These are phyloP conservation scores for Notolepis coatsorum DNA, from an alignment of 2,797 vertebrate genomes.

Conservation along the genomic window DNA sequence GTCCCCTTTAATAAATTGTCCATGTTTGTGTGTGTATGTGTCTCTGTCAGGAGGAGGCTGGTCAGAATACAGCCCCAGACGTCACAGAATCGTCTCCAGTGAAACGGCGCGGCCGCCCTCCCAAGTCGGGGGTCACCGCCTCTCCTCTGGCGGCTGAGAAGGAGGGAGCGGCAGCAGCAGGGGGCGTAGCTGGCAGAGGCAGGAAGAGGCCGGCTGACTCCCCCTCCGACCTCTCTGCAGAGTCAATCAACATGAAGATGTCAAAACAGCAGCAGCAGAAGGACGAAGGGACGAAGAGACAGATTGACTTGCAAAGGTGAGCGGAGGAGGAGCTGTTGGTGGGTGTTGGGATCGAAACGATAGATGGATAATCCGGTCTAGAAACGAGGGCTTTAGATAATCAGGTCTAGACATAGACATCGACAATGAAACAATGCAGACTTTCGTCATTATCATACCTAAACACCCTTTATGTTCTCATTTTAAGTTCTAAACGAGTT, in stretches of 20 bases:
- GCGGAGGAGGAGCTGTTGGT: constrained; percentile 17
- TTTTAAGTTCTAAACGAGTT: no score
- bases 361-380: constrained; percentile 9
- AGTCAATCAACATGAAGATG: constrained; percentile 93
- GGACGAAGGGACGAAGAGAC: constrained; percentile 91
- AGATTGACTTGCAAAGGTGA: constrained; percentile 98
- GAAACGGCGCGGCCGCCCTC: constrained; percentile 94
- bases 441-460: no score
- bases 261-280: constrained; percentile 96
- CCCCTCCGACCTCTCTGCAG: constrained; percentile 78
- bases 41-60: constrained; percentile 84
- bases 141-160: constrained; percentile 68
- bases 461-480: no score
- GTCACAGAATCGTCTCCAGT: constrained; percentile 80
- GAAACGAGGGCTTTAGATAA: neutral
- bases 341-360: constrained; percentile 4
- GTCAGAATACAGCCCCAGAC: constrained; percentile 86
- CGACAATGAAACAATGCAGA: no score
- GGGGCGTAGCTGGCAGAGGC: constrained; percentile 86
- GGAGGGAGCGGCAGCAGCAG: constrained; percentile 81
- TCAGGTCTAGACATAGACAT: no score
- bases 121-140: constrained; percentile 84
- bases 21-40: no score
- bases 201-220: constrained; percentile 91
- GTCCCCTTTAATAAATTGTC: no score